These are phyloP conservation scores for Lerema accius DNA, from an alignment of 1,140 invertebrate genomes.

Conservation along the genomic window DNA sequence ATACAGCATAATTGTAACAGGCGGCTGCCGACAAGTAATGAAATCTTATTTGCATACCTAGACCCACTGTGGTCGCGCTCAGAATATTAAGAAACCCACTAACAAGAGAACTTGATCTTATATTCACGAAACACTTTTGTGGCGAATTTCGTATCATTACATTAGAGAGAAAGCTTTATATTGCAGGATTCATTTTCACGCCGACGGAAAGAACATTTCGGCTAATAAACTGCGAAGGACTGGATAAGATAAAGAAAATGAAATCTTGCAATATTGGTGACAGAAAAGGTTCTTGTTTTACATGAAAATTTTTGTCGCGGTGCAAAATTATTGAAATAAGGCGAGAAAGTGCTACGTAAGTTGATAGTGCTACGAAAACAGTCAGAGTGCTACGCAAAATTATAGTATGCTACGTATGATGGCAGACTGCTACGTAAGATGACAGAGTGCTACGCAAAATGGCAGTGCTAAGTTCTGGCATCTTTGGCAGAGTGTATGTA, in stretches of 20 bases:
- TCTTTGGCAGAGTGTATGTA: no score
- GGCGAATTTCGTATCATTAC: slow-evolving; percentile 2
- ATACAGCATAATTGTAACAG: slow-evolving; percentile 12
- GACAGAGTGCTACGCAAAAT: no score
- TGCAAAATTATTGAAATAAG: no score
- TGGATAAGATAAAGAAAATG: background rate
- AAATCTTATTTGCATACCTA: slow-evolving; percentile 27
- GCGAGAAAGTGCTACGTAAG: no score
- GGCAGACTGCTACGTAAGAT: no score
- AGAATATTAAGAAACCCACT: slow-evolving; percentile 17
- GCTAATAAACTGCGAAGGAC: background rate
- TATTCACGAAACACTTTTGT: slow-evolving; percentile 16
- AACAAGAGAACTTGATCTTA: slow-evolving; percentile 16
- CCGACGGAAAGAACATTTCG: background rate
- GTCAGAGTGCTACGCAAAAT: no score
- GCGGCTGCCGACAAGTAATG: slow-evolving; percentile 8
- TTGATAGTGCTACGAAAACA: no score
- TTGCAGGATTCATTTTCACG: background rate
- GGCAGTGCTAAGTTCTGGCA: no score
- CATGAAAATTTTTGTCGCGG: no score
- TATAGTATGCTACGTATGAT: no score
- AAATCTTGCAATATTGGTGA: no score
- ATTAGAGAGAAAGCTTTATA: slow-evolving; percentile 16
- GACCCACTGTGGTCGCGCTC: background rate
- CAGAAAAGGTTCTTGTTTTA: no score